Base-by-base conservation (phyloP, 2,113 vertebrate species). In the Antennarius striatus region DNA sequence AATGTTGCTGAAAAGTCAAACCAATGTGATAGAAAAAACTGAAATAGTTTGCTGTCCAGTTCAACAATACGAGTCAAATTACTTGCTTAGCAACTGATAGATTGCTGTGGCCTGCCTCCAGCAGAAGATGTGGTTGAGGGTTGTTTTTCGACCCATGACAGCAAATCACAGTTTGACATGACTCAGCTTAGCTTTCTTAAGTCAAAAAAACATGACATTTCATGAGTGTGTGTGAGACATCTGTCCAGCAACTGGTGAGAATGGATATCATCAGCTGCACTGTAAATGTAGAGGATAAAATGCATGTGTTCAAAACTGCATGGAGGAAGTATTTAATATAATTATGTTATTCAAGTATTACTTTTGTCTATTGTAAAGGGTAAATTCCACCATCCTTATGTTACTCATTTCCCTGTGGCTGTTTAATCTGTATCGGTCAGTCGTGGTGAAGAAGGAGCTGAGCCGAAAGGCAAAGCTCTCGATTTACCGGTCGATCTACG, bases 31-130 rank as follows among this genome's bases (percentile, higher is more conserved):
- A 80, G 71, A 85, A 85, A 85, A 81, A 75, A 81, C 58, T 79
- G 63, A 74, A 86, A 81, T 79, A 73, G 76, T 80, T 84, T 62
- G 75, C 67, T 67, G 73, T 79, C 82, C 77, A 72, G 72, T 74
- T 77, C 79, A 81, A 86, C 71, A 84, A 80, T 77, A 86, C 79
- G 62, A 79, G 64, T 85, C 74, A 71, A 76, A 80, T 70, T 70
- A 70, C 84, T 90, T 87, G 82, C 86, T 73, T 66, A 68, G 86
- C 86, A 90, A 90, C 88, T 88, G 77, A 86, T 83, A 66, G 40
- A 80, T 79, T 75, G 75, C 70, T 62, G 74, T 83, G 79, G 80
- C 68, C 81, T 69, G 73, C 56, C 75, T 81, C 72, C 82, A 77
- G 82, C 72, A 71, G 73, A 77, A 83, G 75, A 77, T 85, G 82